A percentile compares a stretch with the other conserved stretches of the same genome.
Evolutionary conservation across 1,140 invertebrate species (phyloP).

Genomic region (Lithobius niger): DNA sequence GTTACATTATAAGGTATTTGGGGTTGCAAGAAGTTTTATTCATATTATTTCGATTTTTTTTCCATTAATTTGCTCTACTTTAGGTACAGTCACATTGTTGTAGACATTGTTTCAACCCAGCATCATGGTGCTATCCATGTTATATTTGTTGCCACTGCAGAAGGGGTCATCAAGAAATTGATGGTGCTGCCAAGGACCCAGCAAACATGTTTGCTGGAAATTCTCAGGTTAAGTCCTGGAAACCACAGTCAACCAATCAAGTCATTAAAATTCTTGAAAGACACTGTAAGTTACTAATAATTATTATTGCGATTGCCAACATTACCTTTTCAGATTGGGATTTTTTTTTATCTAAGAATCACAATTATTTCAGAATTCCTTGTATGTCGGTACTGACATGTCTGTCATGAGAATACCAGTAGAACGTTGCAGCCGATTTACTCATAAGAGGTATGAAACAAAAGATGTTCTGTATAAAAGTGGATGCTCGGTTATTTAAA

Average conservation of each 20-base stretch:
- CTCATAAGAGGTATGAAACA: conserved; percentile 36
- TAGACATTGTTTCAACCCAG: conserved; percentile 31
- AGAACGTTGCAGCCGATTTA: conserved; percentile 59
- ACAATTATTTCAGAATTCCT: conserved; percentile 46
- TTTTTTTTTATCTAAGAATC: no score
- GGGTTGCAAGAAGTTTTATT: conserved; percentile 3
- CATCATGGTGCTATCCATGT: conserved; percentile 36
- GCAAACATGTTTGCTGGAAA: conserved; percentile 68
- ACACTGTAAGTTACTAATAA: conserved; percentile 44
- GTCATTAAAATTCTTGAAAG: conserved; percentile 62
- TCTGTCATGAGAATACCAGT: conserved; percentile 55
- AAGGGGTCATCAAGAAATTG: conserved; percentile 65
- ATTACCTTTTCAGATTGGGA: no score
- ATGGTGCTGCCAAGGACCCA: conserved; percentile 50
- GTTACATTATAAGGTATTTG: conserved; percentile 3
- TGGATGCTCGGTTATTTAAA: no score
- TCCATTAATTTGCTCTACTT: no score
- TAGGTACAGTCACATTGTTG: conserved; percentile 34
- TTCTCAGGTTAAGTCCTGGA: conserved; percentile 54
- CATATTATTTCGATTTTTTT: background rate
- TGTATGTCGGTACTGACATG: conserved; percentile 64
- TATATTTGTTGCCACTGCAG: conserved; percentile 60
- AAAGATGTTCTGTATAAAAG: no score
- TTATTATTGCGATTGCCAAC: no score
- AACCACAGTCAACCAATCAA: conserved; percentile 39